Conservation (phyloP, 2,113 vertebrate species). For the Aldabrachelys gigantea region DNA sequence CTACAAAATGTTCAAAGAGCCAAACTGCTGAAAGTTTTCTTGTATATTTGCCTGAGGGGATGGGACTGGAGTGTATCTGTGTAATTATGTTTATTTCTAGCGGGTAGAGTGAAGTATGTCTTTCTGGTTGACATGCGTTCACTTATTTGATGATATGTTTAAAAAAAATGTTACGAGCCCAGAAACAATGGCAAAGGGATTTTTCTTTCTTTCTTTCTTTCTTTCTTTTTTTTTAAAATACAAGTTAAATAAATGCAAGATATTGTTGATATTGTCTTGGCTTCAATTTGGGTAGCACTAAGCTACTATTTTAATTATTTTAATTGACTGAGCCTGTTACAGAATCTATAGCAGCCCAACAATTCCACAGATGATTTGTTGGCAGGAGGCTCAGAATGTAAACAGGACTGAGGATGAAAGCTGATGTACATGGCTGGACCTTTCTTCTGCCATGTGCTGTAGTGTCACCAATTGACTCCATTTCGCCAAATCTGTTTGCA, state of each 20-base stretch:
- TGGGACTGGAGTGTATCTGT: not conserved
- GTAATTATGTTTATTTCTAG: not conserved
- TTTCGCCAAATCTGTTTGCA: slow-evolving; percentile 51
- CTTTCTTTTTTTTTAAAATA: not conserved
- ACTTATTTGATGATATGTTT: not conserved
- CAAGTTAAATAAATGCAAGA: slow-evolving; percentile 24
- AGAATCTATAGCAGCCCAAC: slow-evolving; percentile 56
- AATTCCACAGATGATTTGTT: slow-evolving; percentile 68
- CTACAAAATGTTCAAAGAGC: slow-evolving; percentile 37
- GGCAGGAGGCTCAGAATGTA: slow-evolving; percentile 65
- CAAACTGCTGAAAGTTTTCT: not conserved
- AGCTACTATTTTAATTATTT: slow-evolving; percentile 53
- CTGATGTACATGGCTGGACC: slow-evolving; percentile 53
- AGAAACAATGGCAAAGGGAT: not conserved
- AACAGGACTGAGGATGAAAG: slow-evolving; percentile 58
- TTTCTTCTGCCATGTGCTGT: slow-evolving; percentile 4
- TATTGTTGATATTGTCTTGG: not conserved
- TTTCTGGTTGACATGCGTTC: not conserved
- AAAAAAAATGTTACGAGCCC: not conserved
- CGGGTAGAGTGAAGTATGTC: not conserved
- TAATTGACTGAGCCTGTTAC: slow-evolving; percentile 48
- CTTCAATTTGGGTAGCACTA: not conserved
- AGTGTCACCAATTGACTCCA: slow-evolving; percentile 68
- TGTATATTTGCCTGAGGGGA: not conserved
- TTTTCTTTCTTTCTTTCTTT: not conserved